Evolutionary conservation across 2,888 invertebrate species (phyloP), one percentile per base, ranked within the genome.

Genomic region (Melanotus villosus): DNA sequence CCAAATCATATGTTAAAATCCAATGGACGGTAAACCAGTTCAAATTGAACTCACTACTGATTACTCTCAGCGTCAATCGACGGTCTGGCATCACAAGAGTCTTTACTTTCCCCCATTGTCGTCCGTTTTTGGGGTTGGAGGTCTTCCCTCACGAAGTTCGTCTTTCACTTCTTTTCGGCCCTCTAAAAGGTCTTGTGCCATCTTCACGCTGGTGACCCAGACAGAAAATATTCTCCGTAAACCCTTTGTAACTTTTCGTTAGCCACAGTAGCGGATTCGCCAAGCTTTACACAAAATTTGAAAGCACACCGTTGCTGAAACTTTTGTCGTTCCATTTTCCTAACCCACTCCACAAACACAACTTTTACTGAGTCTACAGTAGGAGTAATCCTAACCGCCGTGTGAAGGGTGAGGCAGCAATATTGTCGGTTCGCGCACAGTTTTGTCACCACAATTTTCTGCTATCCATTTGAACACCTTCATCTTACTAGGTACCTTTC

Each of bases 21-120:
- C 59, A 36, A 63, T 60, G 64, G 2, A 70, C 66, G 57, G 58
- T 63, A 18, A 36, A 32, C 41, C 12, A 18, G 45, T 50, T 66
- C 23, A 66, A 50, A n/a, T 52, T 59, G 52, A 70, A 64, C 68
- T 54, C 4, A 1, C 47, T 41, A 45, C 59, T 38, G 12, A 67
- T 64, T 54, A 64, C 45, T 16, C 59, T 58, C 26, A 67, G 19
- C 59, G 62, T 71, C 47, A 68, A 54, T 10, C 45, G 68, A 50
- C 68, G 72, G 69, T 70, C 58, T 26, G 36, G 71, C 56, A 23
- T 63, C 65, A 66, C 58, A 68, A 73, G 59, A 71, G 65, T 59
- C 18, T 64, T 65, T 72, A n/a, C n/a, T n/a, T n/a, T n/a, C n/a
- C 30, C 63, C 72, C 56, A 71, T 74, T 71, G 63, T 65, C 71